Base-by-base conservation (phyloP, 2,113 vertebrate species). In the Anhinga rufa region DNA sequence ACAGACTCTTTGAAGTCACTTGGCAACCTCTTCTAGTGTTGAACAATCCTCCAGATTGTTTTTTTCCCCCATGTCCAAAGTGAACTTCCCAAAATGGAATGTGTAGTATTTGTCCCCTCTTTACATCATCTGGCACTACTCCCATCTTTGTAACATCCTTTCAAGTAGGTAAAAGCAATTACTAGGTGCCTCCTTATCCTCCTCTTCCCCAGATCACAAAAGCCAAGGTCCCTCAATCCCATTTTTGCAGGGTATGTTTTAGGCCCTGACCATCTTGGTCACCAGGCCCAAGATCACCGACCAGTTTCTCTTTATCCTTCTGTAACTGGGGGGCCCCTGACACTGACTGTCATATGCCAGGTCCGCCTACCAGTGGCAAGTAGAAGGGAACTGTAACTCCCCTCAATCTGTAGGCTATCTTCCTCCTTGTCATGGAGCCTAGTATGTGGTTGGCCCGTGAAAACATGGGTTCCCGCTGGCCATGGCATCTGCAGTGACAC, bases 391-490 rank as follows among this genome's bases (percentile, higher is more conserved):
- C 8, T 20, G 24, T 5, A 25, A 38, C 44, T 52, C 54, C 68
- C 42, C 71, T 69, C 36, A 16, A 0, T 8, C 4, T 2, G 1
- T 12, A 20, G 48, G 40, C n/a, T 38, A 51, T 16, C 58, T 61
- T 61, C 15, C 19, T 26, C 24, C 36, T 81, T 1, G 0, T 29
- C 18, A 49, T 1, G 38, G 31, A 54, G 22, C n/a, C 31, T 5
- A 9, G 29, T 3, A 24, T 0, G 8, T 16, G 17, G 15, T 0
- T 10, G n/a, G 25, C 17, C 31, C 5, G 4, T 3, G 17, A 44
- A 28, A 66, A 66, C 44, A 90, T 1, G 38, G 29, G n/a, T 32
- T 61, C 22, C 2, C 0, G 2, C 0, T 19, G 26, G 38, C 64
- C 32, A 5, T 2, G 34, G 40, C 16, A 26, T 12, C 36, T 18